Evolutionary conservation across 2,113 vertebrate species (phyloP).

Genomic region (Plotosus lineatus): DNA sequence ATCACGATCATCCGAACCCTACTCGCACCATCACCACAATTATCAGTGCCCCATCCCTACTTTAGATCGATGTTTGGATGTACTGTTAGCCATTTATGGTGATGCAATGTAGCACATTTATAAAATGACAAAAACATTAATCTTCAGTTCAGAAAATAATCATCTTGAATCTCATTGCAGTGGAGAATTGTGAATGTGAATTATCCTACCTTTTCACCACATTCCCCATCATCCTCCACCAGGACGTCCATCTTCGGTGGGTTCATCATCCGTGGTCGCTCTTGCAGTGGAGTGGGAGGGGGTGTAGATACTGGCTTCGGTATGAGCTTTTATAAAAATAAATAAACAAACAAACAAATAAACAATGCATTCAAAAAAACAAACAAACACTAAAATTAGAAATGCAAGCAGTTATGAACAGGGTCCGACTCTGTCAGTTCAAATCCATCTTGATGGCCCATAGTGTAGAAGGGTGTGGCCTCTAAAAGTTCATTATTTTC

Average conservation of each 20-base stretch:
- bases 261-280: conserved; percentile 45
- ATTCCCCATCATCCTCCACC: conserved; percentile 53
- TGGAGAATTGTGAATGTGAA: neutral
- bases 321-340: conserved; percentile 29
- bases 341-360: conserved; percentile 32
- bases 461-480: too few species aligned
- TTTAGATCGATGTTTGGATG: neutral
- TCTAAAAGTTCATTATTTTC: too few species aligned
- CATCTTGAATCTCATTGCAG: neutral
- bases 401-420: too few species aligned
- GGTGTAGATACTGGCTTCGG: neutral
- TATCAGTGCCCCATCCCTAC: too few species aligned
- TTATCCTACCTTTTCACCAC: neutral
- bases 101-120: neutral
- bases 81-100: neutral
- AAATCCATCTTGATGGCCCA: too few species aligned
- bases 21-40: neutral
- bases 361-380: conserved; percentile 26
- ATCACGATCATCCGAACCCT: too few species aligned
- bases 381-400: too few species aligned
- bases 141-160: neutral
- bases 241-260: conserved; percentile 42
- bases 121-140: neutral
- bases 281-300: conserved; percentile 30
- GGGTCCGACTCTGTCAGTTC: too few species aligned